phyloP scores from a whole-genome alignment of 2,888 invertebrate species.

The Xestia xanthographa region DNA sequence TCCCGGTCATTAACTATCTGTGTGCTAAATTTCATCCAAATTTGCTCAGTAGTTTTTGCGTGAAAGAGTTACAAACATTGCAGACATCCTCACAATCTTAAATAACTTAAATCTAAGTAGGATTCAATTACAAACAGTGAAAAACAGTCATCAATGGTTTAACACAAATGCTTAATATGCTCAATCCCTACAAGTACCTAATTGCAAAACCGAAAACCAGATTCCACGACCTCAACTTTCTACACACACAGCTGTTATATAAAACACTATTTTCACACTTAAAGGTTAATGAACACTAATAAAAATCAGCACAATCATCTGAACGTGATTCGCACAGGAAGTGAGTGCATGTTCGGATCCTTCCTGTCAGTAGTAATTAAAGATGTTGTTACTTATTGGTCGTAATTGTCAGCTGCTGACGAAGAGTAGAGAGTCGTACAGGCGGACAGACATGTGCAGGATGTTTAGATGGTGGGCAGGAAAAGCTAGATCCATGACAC shows the following conservation, averaged over 20 bases:
- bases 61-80: no score
- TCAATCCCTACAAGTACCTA: not conserved
- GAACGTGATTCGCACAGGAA: conserved; percentile 61
- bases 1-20: no score
- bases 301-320: conserved; percentile 42
- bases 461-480: conserved; percentile 39
- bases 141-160: not conserved
- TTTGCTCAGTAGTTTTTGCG: no score
- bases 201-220: not conserved
- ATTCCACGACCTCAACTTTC: not conserved
- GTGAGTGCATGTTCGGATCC: conserved; percentile 40
- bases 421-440: conserved; percentile 65
- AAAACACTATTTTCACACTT: not conserved
- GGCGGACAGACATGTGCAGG: conserved; percentile 40
- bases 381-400: conserved; percentile 73
- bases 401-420: conserved; percentile 76
- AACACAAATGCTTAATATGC: not conserved
- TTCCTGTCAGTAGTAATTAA: conserved; percentile 74
- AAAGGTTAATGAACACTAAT: conserved; percentile 4
- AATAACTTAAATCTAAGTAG: no score
- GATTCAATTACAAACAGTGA: not conserved
- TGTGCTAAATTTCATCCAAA: no score
- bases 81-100: no score
- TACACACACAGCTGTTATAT: not conserved
- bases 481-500: conserved; percentile 21